Evolutionary conservation across 2,113 vertebrate genomes (phyloP).

Genomic region (Brachypteracias leptosomus): DNA sequence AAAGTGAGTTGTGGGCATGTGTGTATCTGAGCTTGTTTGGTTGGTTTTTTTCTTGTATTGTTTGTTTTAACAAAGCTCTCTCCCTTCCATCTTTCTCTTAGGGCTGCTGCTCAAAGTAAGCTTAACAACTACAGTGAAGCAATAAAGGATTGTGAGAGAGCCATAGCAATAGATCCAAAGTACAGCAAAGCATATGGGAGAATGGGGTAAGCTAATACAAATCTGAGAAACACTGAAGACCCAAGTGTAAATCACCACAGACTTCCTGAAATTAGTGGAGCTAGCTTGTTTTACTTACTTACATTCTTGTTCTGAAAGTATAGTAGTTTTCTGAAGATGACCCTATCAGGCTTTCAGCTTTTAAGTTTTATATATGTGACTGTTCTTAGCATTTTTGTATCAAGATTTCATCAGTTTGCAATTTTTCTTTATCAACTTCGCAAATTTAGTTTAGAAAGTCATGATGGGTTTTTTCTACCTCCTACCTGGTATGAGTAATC

Average conservation of each 20-base stretch:
- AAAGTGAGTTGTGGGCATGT: neutral
- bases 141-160: conserved; percentile 91
- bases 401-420: neutral
- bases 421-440: neutral
- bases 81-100: conserved; percentile 41
- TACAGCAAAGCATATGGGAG: conserved; percentile 98
- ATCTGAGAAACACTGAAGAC: neutral
- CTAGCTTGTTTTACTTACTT: neutral
- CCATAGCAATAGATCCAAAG: conserved; percentile 91
- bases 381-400: neutral
- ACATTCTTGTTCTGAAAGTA: neutral
- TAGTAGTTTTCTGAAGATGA: neutral
- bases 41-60: neutral
- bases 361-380: neutral
- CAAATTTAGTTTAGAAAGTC: neutral
- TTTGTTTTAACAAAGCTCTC: neutral
- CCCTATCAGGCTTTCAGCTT: neutral
- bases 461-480: neutral
- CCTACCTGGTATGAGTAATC: neutral
- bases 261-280: neutral
- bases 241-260: neutral
- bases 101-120: conserved; percentile 96
- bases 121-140: conserved; percentile 90
- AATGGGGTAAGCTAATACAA: conserved; percentile 87
- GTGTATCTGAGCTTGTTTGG: neutral